Percentiles rank a stretch among this genome's conserved stretches.
Evolutionary conservation across 2,888 invertebrate species (phyloP).

Genomic region (Lutraria lutraria): DNA sequence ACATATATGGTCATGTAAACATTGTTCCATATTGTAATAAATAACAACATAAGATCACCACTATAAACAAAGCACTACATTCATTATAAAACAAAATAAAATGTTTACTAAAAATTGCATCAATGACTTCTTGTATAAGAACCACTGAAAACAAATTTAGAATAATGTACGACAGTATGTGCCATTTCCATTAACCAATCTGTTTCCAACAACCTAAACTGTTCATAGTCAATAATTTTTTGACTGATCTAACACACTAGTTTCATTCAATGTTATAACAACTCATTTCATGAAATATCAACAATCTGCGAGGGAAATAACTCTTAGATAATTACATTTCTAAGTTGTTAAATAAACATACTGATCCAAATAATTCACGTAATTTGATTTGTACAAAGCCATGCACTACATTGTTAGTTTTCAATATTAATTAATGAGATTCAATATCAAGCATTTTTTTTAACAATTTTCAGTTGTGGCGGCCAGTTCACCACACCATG

Average conservation of each 20-base stretch:
- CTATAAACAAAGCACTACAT: not conserved
- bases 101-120: not conserved
- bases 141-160: not conserved
- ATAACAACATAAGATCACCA: conserved; percentile 11
- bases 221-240: not conserved
- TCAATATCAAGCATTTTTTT: not conserved
- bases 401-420: not conserved
- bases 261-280: not conserved
- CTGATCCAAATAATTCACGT: too few species aligned
- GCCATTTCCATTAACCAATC: not conserved
- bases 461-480: conserved; percentile 3
- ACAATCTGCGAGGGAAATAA: not conserved
- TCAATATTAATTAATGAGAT: not conserved
- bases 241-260: too few species aligned
- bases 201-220: not conserved
- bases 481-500: too few species aligned
- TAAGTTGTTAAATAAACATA: not conserved
- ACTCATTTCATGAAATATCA: not conserved
- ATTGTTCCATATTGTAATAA: conserved; percentile 9
- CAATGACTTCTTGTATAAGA: not conserved
- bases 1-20: conserved; percentile 11
- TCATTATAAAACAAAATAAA: not conserved
- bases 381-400: not conserved
- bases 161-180: not conserved
- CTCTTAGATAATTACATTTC: not conserved